Evolutionary conservation across 2,113 vertebrate genomes (phyloP), one percentile per base, ranked within the genome.

Genomic region (Pterocles burchelli): DNA sequence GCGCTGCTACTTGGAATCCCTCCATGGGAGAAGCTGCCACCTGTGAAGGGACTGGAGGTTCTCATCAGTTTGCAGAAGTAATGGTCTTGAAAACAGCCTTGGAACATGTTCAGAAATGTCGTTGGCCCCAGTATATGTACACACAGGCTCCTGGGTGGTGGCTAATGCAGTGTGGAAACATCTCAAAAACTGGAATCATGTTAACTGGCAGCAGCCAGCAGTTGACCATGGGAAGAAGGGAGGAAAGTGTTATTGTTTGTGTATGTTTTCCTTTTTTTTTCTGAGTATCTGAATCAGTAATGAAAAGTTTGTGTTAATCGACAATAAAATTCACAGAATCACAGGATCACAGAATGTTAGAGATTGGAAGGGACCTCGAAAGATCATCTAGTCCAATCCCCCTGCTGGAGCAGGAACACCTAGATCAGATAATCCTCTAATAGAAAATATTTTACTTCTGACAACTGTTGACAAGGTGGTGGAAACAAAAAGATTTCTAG

Each of bases 81-180:
- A 95, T 93, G 83, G 72, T 33, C 88, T 94, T 92, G 92, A 93
- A 96, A 96, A 97, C 84, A 90, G 83, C 36, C 63, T 95, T 94
- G 94, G 92, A 93, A 86, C 67, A 38, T 31, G 14, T 80, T 95
- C 92, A 93, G 79, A 26, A 86, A 25, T 51, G 84, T 62, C 63
- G 73, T 51, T 74, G 41, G 46, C 36, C 54, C 34, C n/a, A 51
- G 19, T 77, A 36, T 55, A 43, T 55, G 33, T 83, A 38, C 43
- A 46, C 58, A 83, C 41, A 73, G 34, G 66, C 58, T 85, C 71
- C 58, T 85, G 61, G 11, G 87, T 80, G 55, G 43, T 92, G n/a
- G 31, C 67, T 95, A 90, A 86, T 62, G 58, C 59, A 62, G 7
- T 80, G 79, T 79, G 34, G 85, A 92, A 94, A 54, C 2, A 6